phyloP scores from a whole-genome alignment of 2,797 vertebrate species.

The Kryptolebias ocellatus region DNA sequence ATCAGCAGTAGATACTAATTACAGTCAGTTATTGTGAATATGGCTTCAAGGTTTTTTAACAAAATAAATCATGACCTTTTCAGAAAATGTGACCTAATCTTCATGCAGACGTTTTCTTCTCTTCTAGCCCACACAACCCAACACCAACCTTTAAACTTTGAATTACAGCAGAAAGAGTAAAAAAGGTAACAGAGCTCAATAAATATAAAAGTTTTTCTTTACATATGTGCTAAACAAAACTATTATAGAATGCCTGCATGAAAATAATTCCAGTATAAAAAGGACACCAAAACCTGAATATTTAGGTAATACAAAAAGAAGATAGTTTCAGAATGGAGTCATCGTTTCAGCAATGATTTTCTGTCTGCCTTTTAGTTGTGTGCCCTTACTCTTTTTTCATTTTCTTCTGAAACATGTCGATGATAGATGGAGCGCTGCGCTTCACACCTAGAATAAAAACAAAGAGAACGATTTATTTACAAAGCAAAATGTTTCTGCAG shows the following conservation, averaged over 20 bases:
- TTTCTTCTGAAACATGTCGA: slow-evolving; percentile 72
- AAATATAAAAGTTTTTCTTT: not conserved
- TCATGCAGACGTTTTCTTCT: not conserved
- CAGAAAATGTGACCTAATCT: not conserved
- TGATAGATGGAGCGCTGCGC: slow-evolving; percentile 58
- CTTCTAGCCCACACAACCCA: not conserved
- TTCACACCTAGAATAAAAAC: slow-evolving; percentile 68
- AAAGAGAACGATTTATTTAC: not conserved
- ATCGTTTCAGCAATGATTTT: not conserved
- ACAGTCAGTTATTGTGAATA: not conserved
- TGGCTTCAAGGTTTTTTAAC: too few species aligned
- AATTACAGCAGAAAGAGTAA: not conserved
- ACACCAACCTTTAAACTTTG: not conserved
- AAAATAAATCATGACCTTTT: not conserved
- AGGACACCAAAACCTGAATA: not conserved
- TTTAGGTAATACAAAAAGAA: not conserved
- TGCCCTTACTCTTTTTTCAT: slow-evolving; percentile 11
- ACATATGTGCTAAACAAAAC: not conserved
- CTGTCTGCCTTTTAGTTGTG: not conserved
- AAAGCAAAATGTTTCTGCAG: not conserved
- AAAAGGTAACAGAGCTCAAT: not conserved
- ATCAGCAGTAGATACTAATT: not conserved
- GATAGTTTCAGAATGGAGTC: not conserved
- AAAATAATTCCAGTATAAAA: not conserved
- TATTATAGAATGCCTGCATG: not conserved